Evolutionary conservation across 2,888 invertebrate species (phyloP), one percentile per base, ranked within the genome.

Genomic region (Silvanus unidentatus): DNA sequence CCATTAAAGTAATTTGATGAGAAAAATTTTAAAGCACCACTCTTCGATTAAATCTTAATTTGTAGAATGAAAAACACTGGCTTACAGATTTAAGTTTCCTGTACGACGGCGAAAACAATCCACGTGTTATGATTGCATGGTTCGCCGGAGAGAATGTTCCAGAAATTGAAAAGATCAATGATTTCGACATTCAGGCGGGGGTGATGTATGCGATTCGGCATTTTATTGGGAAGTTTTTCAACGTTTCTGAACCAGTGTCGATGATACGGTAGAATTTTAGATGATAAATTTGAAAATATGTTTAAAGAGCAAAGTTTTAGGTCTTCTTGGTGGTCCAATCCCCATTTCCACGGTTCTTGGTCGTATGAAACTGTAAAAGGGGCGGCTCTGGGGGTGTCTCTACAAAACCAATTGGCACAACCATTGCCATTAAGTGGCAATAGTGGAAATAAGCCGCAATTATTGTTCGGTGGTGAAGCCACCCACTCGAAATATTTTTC

Each of bases 121-220:
- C 80, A 1, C 74, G 76, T 27, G 72, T 82, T 2, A 60, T 87
- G 10, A 75, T 79, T 40, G 82, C 76, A 0, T 87, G 86, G 85
- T 73, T 84, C 14, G 73, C 76, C 39, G 84, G 85, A 2, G 69
- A 74, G 15, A 75, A 76, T 52, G 81, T 85, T 2, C 74, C 77
- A 44, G 65, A 75, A 39, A 78, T 84, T 71, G 87, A 88, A 64
- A 69, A 64, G 1, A 60, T 81, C 39, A 60, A 76, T 0, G 75
- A 79, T 38, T 70, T 73, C 22, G 73, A 76, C 43, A 71, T 84
- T 3, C 57, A 67, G 9, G 61, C 73, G 12, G 75, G 73, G 29
- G 73, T 78, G 27, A 64, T 68, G 48, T 65, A 72, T 50, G 57
- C 77, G 11, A 60, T 84, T 16, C 65, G 74, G 37, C 73, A 68